Evolutionary conservation across 2,113 vertebrate genomes (phyloP).

Genomic region (Lynx canadensis): DNA sequence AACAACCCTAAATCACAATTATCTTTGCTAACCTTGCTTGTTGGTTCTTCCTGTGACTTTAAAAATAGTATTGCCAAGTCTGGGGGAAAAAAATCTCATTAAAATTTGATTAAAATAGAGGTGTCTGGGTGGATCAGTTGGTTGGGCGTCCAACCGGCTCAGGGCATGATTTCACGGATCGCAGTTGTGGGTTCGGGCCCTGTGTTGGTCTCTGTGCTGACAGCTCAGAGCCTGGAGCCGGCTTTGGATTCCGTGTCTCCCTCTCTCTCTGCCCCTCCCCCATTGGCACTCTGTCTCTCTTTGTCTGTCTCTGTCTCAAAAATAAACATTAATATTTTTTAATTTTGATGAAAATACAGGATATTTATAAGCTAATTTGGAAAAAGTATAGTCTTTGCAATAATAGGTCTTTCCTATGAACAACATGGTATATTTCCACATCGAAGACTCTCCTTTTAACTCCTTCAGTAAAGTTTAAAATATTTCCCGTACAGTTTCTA

Average conservation of each 20-base stretch:
- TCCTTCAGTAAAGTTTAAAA: background rate
- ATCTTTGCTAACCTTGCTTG: background rate
- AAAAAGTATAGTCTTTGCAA: background rate
- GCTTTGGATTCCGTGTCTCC: too few relatives aligned
- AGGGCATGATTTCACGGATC: too few relatives aligned
- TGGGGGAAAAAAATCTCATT: background rate
- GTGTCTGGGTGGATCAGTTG: too few relatives aligned
- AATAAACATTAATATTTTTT: too few relatives aligned
- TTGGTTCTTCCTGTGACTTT: background rate
- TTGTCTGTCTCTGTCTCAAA: too few relatives aligned
- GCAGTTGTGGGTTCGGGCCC: too few relatives aligned
- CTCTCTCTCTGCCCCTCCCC: too few relatives aligned
- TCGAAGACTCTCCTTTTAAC: background rate
- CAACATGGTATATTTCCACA: background rate
- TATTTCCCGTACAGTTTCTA: background rate
- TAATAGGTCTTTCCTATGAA: background rate
- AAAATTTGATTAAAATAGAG: background rate
- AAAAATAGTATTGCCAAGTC: background rate
- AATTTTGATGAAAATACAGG: too few relatives aligned
- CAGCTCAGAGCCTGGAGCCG: too few relatives aligned
- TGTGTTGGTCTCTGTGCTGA: too few relatives aligned
- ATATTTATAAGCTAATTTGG: background rate
- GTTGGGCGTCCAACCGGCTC: too few relatives aligned
- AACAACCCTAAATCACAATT: background rate
- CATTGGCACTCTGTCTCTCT: too few relatives aligned